Percentiles rank a stretch among this genome's conserved stretches.
Evolutionary conservation across 2,888 invertebrate genomes (phyloP).

Genomic region (Cephus spinipes): DNA sequence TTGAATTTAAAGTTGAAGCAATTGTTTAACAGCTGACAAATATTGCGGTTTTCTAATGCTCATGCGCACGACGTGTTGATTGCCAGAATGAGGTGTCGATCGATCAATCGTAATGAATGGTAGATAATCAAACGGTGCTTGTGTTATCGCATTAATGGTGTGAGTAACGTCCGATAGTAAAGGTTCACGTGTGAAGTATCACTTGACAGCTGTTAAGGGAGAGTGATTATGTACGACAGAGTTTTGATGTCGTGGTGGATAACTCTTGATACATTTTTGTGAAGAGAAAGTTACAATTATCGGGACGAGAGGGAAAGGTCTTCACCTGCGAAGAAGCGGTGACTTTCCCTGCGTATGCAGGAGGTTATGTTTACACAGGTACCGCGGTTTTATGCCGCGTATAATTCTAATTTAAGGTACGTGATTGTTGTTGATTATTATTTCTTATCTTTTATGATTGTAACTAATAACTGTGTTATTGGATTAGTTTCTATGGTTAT

Average conservation of each 20-base stretch:
- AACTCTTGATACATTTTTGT: not conserved
- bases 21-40: not conserved
- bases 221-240: conserved; percentile 23
- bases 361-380: conserved; percentile 35
- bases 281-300: not conserved
- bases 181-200: conserved; percentile 9
- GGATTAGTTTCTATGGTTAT: not conserved
- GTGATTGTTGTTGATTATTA: not conserved
- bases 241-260: conserved; percentile 21
- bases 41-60: not conserved
- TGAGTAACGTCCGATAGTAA: not conserved
- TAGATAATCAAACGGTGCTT: not conserved
- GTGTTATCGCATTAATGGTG: not conserved
- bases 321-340: not conserved
- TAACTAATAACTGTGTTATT: not conserved
- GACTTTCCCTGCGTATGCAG: not conserved
- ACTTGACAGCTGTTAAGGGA: conserved; percentile 32
- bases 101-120: not conserved
- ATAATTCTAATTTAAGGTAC: conserved; percentile 1
- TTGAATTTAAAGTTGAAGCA: not conserved
- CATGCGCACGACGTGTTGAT: not conserved
- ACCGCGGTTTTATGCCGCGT: conserved; percentile 4
- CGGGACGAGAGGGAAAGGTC: not conserved
- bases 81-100: not conserved
- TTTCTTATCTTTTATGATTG: not conserved